Percentiles rank a stretch among this genome's conserved stretches.
Evolutionary conservation across 2,797 vertebrate genomes (phyloP).

Genomic region (Dendrocincla tyrannina): DNA sequence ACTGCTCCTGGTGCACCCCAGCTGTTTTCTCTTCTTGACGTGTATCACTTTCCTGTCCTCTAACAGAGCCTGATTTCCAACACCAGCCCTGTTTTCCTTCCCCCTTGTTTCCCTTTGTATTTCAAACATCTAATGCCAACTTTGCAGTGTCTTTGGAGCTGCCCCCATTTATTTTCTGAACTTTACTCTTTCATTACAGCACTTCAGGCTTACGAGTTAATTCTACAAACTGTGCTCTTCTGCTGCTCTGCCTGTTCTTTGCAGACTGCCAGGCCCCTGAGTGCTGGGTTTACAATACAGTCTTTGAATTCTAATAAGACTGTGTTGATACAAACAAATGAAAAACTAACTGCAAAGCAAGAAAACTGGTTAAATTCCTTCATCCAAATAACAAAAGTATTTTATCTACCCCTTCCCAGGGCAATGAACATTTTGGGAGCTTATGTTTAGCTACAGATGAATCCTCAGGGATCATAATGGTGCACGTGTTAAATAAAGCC

Average conservation of each 20-base stretch:
- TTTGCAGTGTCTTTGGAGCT: neutral
- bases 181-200: neutral
- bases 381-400: neutral
- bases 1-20: neutral
- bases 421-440: neutral
- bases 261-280: neutral
- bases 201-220: neutral
- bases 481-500: neutral
- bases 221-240: neutral
- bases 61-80: neutral
- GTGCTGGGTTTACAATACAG: neutral
- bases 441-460: neutral
- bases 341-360: neutral
- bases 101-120: neutral
- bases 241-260: neutral
- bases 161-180: neutral
- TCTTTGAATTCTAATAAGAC: neutral
- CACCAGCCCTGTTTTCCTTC: neutral
- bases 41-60: rapidly evolving
- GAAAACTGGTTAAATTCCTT: neutral
- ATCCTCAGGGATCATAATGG: neutral
- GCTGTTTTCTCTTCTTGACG: neutral
- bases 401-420: neutral
- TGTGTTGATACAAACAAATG: neutral
- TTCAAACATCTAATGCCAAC: neutral